Percentiles rank a stretch among this genome's conserved stretches.
Conservation (phyloP, 2,888 invertebrate species). For the Andrena praecox region DNA sequence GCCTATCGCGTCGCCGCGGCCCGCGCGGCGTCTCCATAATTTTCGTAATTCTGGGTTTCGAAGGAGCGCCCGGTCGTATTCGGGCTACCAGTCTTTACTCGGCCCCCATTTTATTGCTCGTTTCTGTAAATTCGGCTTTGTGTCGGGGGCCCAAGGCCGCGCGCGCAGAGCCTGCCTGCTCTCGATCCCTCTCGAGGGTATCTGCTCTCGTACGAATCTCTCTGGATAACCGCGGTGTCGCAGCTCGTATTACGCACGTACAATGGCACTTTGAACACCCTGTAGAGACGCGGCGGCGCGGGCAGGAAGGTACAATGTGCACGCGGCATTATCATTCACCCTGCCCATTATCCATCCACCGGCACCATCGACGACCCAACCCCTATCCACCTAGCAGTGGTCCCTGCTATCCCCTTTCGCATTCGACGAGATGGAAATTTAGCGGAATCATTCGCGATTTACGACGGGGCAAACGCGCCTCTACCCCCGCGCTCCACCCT, state of each 20-base stretch:
- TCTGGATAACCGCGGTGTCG: background rate
- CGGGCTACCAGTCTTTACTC: slow-evolving; percentile 81
- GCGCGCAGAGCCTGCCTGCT: background rate
- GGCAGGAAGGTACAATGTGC: slow-evolving; percentile 64
- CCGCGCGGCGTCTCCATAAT: slow-evolving; percentile 76
- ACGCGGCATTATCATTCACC: slow-evolving; percentile 79
- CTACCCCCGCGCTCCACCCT: slow-evolving; percentile 11
- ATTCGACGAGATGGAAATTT: slow-evolving; percentile 78
- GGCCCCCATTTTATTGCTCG: slow-evolving; percentile 76
- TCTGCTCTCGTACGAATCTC: background rate
- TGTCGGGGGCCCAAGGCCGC: slow-evolving; percentile 43
- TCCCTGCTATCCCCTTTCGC: slow-evolving; percentile 63
- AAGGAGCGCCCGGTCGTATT: slow-evolving; percentile 71
- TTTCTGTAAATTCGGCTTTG: slow-evolving; percentile 54
- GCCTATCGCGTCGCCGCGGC: slow-evolving; percentile 69
- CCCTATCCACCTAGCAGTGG: slow-evolving; percentile 57
- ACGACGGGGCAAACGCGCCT: slow-evolving; percentile 70
- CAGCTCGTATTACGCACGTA: background rate
- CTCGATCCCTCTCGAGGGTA: background rate
- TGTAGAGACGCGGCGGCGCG: slow-evolving; percentile 43
- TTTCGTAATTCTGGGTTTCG: slow-evolving; percentile 83
- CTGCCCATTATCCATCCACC: slow-evolving; percentile 76
- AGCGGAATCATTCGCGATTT: slow-evolving; percentile 78
- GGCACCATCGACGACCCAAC: slow-evolving; percentile 72
- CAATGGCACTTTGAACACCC: slow-evolving; percentile 33